Conservation (phyloP, 2,113 vertebrate genomes). For the Zosterops japonicus region DNA sequence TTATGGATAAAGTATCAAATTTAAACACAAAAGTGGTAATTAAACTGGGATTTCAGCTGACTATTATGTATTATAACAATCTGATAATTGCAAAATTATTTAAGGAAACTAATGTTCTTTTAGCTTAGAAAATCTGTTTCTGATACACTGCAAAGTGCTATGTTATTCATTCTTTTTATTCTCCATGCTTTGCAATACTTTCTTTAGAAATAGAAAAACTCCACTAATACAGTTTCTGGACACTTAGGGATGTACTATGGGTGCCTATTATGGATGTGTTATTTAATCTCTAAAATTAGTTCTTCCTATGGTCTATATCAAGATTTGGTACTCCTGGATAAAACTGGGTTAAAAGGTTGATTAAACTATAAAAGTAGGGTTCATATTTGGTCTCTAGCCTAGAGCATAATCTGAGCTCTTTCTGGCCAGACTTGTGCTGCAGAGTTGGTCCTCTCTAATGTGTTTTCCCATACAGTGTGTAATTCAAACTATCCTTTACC, state of each 20-base stretch:
- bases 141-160: background rate
- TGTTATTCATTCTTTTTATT: background rate
- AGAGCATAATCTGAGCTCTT: background rate
- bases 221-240: background rate
- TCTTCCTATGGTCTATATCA: background rate
- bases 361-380: background rate
- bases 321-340: background rate
- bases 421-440: background rate
- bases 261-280: accelerated
- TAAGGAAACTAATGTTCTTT: background rate
- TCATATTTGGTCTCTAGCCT: background rate
- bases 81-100: constrained; percentile 5
- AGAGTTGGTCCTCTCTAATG: background rate
- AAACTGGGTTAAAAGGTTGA: background rate
- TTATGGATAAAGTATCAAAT: constrained; percentile 2
- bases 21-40: constrained; percentile 2
- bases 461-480: background rate
- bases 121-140: background rate
- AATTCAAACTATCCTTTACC: background rate
- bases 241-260: background rate
- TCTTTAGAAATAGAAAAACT: background rate
- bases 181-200: background rate
- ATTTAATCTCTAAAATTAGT: background rate
- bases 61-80: background rate
- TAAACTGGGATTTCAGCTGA: background rate